Percentiles rank a stretch among this genome's conserved stretches.
Conservation (phyloP, 2,113 vertebrate genomes). For the Verasper variegatus region DNA sequence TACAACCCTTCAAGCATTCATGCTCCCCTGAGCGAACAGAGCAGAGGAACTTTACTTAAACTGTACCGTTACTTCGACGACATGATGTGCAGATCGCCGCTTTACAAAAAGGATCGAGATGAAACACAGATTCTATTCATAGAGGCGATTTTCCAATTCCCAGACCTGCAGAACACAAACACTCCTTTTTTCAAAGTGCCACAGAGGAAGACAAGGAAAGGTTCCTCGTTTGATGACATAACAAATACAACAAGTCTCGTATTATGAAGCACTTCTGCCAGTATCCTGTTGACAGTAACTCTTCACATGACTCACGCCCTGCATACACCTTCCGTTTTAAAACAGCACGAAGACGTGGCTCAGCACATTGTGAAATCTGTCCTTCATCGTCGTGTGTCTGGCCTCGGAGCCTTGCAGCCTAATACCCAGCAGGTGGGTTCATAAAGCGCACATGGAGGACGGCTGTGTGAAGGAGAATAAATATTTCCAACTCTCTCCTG, state of each 20-base stretch:
- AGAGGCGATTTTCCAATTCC: too few relatives aligned
- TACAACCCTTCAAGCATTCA: too few relatives aligned
- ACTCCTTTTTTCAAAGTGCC: background rate
- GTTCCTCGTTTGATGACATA: background rate
- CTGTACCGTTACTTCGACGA: too few relatives aligned
- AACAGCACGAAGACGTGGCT: background rate
- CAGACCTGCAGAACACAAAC: too few relatives aligned
- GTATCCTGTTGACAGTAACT: conserved; percentile 19
- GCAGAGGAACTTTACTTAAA: too few relatives aligned
- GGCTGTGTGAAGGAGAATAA: background rate
- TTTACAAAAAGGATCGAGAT: too few relatives aligned
- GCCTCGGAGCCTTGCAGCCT: background rate
- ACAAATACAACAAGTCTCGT: conserved; percentile 3
- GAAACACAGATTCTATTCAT: too few relatives aligned
- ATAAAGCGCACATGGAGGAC: background rate
- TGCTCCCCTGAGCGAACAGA: too few relatives aligned
- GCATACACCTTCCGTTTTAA: background rate
- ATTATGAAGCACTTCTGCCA: background rate
- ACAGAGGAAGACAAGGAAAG: background rate
- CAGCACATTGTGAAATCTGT: background rate
- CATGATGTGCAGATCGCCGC: too few relatives aligned
- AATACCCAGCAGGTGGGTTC: background rate
- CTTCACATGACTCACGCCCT: conserved; percentile 23
- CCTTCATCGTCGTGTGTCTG: background rate
- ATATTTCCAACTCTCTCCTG: too few relatives aligned